phyloP scores from a whole-genome alignment of 2,888 invertebrate species.

The Chrysodeixis includens region DNA sequence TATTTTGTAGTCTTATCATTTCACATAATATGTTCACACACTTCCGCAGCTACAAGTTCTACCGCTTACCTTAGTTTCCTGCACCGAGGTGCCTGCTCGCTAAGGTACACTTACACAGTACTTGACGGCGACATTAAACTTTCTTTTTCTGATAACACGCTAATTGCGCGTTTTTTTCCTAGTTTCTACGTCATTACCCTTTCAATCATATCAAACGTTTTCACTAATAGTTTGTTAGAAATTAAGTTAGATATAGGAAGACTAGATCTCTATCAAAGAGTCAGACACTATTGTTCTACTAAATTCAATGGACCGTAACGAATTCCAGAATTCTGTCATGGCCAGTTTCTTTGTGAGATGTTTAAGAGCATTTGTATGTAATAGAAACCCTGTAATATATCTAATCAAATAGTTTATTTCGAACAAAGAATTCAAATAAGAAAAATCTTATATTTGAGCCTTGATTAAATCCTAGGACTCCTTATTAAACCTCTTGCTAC shows the following conservation, averaged over 20 bases:
- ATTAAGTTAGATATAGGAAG: slow-evolving; percentile 7
- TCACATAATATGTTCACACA: slow-evolving; percentile 57
- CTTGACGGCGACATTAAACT: slow-evolving; percentile 66
- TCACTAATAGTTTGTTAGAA: slow-evolving; percentile 32
- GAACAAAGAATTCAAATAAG: background rate
- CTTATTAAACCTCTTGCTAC: no score
- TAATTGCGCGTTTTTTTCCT: slow-evolving; percentile 53
- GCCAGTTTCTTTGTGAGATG: slow-evolving; percentile 67
- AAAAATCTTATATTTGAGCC: slow-evolving; percentile 7
- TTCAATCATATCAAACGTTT: slow-evolving; percentile 15
- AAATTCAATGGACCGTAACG: slow-evolving; percentile 67
- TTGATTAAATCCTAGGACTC: slow-evolving; percentile 27
- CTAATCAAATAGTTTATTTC: background rate
- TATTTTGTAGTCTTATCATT: slow-evolving; percentile 64
- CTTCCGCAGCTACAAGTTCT: slow-evolving; percentile 71
- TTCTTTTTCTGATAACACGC: slow-evolving; percentile 67
- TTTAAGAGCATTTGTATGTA: slow-evolving; percentile 35
- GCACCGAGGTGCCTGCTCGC: slow-evolving; percentile 58
- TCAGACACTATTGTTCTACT: slow-evolving; percentile 68
- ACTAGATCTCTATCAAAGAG: slow-evolving; percentile 38
- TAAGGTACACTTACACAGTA: slow-evolving; percentile 58
- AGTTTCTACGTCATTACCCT: slow-evolving; percentile 52
- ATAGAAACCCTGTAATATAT: slow-evolving; percentile 11
- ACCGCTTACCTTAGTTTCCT: slow-evolving; percentile 70
- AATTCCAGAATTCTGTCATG: slow-evolving; percentile 68